phyloP scores from a whole-genome alignment of 2,888 invertebrate species.

The Alsophila aescularia region DNA sequence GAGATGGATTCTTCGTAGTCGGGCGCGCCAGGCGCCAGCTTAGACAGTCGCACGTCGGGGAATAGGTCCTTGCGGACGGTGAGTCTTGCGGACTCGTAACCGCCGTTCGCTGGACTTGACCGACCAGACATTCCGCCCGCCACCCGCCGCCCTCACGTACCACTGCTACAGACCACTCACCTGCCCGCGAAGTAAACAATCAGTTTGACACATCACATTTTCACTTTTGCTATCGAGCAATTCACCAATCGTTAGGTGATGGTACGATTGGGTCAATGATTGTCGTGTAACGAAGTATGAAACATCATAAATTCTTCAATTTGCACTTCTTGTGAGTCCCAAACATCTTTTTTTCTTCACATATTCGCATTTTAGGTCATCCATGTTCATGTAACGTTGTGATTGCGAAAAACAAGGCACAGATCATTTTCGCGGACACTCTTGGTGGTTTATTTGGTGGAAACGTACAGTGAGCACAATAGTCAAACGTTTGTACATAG shows the following conservation, averaged over 20 bases:
- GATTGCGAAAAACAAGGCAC: conserved; percentile 84
- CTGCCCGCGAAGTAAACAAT: conserved; percentile 84
- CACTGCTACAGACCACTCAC: conserved; percentile 82
- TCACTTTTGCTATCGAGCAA: conserved; percentile 79
- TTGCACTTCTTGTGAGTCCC: conserved; percentile 75
- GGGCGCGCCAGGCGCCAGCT: conserved; percentile 54
- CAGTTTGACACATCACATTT: conserved; percentile 85
- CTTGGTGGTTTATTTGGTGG: conserved; percentile 67
- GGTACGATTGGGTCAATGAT: conserved; percentile 67
- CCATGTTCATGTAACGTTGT: conserved; percentile 85
- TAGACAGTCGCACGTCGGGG: conserved; percentile 64
- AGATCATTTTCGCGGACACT: conserved; percentile 82
- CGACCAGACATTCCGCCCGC: conserved; percentile 82
- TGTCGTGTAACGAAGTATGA: conserved; percentile 64
- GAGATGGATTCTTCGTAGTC: conserved; percentile 65
- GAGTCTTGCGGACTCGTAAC: conserved; percentile 77
- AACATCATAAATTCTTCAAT: conserved; percentile 75
- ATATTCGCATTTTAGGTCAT: conserved; percentile 85
- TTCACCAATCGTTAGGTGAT: conserved; percentile 68
- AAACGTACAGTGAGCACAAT: conserved; percentile 61
- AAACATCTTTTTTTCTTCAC: conserved; percentile 83
- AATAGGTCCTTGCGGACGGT: conserved; percentile 82
- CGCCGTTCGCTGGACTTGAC: conserved; percentile 80
- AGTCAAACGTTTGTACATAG: conserved; percentile 66
- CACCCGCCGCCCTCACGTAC: conserved; percentile 78